Conservation (phyloP, 2,113 vertebrate genomes). For the Myanophis thanlyinensis region DNA sequence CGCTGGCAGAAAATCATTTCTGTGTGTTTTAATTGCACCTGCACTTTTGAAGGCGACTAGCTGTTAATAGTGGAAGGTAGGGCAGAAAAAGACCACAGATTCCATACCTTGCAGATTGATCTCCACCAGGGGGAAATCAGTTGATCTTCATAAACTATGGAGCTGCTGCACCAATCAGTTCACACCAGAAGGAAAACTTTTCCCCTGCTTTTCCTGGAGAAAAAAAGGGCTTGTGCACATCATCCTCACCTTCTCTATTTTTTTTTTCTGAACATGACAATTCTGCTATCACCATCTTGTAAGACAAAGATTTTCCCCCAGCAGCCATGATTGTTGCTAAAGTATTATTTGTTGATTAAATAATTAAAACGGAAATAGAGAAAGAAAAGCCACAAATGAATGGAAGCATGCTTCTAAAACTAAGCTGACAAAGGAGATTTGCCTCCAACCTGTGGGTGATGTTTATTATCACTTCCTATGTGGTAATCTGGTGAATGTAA, state of each 20-base stretch:
- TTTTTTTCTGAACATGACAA: neutral
- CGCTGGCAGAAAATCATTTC: constrained; percentile 26
- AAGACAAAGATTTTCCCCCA: neutral
- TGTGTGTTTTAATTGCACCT: constrained; percentile 17
- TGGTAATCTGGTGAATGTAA: neutral
- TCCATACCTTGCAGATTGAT: neutral
- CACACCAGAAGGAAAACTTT: neutral
- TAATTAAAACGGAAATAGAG: neutral
- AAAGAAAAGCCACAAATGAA: neutral
- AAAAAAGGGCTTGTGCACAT: neutral
- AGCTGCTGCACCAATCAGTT: neutral
- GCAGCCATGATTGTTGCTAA: neutral
- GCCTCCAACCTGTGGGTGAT: neutral
- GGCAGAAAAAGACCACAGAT: neutral
- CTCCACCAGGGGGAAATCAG: neutral
- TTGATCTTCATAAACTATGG: neutral
- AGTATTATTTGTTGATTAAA: neutral
- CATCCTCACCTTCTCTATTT: neutral
- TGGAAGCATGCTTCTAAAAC: neutral
- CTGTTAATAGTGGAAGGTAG: neutral
- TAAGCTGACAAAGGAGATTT: neutral
- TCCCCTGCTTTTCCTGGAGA: neutral
- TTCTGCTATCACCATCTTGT: neutral
- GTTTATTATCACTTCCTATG: neutral
- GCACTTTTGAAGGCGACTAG: neutral